These are phyloP conservation scores for Tinamus major DNA, from an alignment of 2,797 vertebrate species.

Conservation along the genomic window DNA sequence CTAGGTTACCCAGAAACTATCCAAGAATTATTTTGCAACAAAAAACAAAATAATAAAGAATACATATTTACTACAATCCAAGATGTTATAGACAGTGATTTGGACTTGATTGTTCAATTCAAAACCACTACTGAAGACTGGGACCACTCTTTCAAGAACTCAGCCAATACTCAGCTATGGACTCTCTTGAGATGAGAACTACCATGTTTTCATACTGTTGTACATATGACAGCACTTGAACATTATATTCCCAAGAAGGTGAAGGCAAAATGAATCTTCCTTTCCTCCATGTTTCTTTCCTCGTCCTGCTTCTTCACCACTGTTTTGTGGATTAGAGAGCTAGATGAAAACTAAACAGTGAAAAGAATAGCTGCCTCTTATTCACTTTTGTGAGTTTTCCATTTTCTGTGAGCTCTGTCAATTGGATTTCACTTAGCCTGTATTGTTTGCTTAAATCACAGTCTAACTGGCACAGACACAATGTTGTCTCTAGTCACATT, in stretches of 20 bases:
- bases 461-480: not conserved
- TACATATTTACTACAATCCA: not conserved
- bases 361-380: not conserved
- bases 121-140: not conserved
- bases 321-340: constrained; percentile 9
- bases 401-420: constrained; percentile 12
- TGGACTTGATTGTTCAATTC: not conserved
- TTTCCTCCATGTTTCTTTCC: not conserved
- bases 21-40: not conserved
- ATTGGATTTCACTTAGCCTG: constrained; percentile 11
- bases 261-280: not conserved
- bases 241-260: not conserved
- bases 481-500: not conserved
- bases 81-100: not conserved
- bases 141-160: not conserved
- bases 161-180: not conserved
- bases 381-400: not conserved
- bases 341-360: not conserved
- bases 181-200: not conserved
- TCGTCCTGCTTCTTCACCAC: not conserved
- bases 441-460: constrained; percentile 17
- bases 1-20: not conserved
- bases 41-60: not conserved
- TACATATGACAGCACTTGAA: not conserved
- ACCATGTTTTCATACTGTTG: not conserved